phyloP scores from a whole-genome alignment of 2,888 invertebrate species.

The Embidobia sp. region DNA sequence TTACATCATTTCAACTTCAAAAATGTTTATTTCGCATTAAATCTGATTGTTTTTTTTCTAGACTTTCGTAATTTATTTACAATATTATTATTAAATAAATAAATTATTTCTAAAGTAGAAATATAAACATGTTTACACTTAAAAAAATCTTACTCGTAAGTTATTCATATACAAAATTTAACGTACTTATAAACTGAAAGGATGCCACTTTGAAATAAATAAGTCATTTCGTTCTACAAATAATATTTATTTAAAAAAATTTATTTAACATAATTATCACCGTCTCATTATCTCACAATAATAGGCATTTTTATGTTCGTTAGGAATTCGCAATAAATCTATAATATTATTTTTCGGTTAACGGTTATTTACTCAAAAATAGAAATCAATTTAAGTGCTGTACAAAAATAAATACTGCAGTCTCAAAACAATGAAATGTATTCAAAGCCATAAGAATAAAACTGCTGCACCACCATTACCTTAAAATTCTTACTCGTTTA shows the following conservation, averaged over 20 bases:
- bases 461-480: conserved; percentile 77
- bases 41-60: too few relatives aligned
- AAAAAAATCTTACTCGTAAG: too few relatives aligned
- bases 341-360: conserved; percentile 43
- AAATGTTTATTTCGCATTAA: too few relatives aligned
- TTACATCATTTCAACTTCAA: too few relatives aligned
- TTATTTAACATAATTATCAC: conserved; percentile 58
- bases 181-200: too few relatives aligned
- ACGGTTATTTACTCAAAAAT: conserved; percentile 52
- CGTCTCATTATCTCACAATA: conserved; percentile 53
- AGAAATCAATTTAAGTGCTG: conserved; percentile 69
- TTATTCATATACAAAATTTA: too few relatives aligned
- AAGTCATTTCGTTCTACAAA: conserved; percentile 54
- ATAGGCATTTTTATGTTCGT: conserved; percentile 52
- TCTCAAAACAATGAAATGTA: conserved; percentile 74
- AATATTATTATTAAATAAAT: too few relatives aligned
- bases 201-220: too few relatives aligned
- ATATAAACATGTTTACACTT: too few relatives aligned
- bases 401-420: conserved; percentile 80
- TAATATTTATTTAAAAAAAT: conserved; percentile 60
- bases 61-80: too few relatives aligned
- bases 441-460: conserved; percentile 74
- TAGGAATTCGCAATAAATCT: conserved; percentile 60
- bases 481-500: conserved; percentile 63
- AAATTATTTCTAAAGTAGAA: too few relatives aligned